A percentile compares a stretch with the other conserved stretches of the same genome.
phyloP scores from a whole-genome alignment of 2,888 invertebrate species.

The Silvanus unidentatus region DNA sequence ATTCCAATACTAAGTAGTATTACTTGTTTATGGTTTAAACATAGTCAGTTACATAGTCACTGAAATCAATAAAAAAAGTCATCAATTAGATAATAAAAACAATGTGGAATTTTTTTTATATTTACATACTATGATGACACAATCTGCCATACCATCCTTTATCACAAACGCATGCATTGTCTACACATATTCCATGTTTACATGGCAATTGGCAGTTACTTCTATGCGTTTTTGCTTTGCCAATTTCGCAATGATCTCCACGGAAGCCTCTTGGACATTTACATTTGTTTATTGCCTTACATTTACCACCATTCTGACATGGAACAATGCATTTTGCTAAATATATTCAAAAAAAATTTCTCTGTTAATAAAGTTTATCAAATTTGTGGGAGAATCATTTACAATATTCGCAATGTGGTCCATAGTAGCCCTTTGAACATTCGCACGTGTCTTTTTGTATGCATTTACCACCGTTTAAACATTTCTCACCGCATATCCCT shows the following conservation, averaged over 20 bases:
- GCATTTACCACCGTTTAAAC: conserved; percentile 90
- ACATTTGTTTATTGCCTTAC: conserved; percentile 84
- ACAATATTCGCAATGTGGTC: conserved; percentile 87
- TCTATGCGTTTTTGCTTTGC: conserved; percentile 59
- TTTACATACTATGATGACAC: conserved; percentile 66
- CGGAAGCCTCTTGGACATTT: conserved; percentile 77
- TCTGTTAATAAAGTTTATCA: conserved; percentile 1
- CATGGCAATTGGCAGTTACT: conserved; percentile 70
- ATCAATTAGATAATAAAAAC: background rate
- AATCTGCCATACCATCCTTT: conserved; percentile 77
- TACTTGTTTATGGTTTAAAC: too few species aligned
- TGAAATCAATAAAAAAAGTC: conserved; percentile 13
- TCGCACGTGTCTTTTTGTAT: conserved; percentile 90
- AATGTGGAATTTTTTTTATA: background rate
- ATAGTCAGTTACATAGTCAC: conserved; percentile 19
- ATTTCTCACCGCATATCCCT: conserved; percentile 89
- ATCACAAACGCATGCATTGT: conserved; percentile 70
- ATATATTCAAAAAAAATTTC: conserved; percentile 12
- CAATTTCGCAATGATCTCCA: conserved; percentile 90
- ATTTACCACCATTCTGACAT: conserved; percentile 85
- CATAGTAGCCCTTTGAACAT: conserved; percentile 87
- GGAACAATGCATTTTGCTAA: conserved; percentile 61
- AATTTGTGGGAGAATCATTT: conserved; percentile 43
- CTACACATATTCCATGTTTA: conserved; percentile 69
- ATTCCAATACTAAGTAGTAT: too few species aligned